phyloP scores from a whole-genome alignment of 2,113 vertebrate genomes.

The Aramus guarauna region DNA sequence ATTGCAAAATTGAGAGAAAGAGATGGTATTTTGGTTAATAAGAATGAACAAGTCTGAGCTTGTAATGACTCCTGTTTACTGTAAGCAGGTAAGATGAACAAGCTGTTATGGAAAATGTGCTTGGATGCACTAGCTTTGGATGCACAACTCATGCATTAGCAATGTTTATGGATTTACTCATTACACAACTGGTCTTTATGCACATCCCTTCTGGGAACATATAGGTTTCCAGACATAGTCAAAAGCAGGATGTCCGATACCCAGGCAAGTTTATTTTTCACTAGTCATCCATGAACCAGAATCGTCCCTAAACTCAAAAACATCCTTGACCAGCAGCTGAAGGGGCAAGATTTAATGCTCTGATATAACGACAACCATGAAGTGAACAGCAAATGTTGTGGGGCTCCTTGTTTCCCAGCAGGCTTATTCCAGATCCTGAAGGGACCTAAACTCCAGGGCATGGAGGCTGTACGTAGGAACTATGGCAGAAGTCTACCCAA shows the following conservation, averaged over 20 bases:
- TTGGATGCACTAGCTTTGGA: not conserved
- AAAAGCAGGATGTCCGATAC: not conserved
- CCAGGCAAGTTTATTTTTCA: not conserved
- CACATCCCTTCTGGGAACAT: not conserved
- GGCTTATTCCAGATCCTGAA: not conserved
- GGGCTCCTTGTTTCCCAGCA: not conserved
- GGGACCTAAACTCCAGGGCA: not conserved
- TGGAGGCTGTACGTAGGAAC: not conserved
- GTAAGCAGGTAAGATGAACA: not conserved
- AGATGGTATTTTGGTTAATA: not conserved
- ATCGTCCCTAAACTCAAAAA: not conserved
- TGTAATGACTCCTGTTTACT: not conserved
- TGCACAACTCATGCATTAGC: not conserved
- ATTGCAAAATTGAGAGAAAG: not conserved
- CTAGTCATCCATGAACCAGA: not conserved
- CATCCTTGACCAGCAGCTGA: not conserved
- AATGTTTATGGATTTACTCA: not conserved
- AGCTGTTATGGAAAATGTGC: not conserved
- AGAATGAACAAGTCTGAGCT: not conserved
- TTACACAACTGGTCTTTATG: not conserved
- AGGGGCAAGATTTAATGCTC: not conserved
- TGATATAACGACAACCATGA: rapidly evolving
- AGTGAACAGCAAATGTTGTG: not conserved
- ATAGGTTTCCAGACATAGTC: not conserved
- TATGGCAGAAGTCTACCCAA: not conserved